Base-by-base conservation (phyloP, 1,140 invertebrate species). In the Eumaeus atala region DNA sequence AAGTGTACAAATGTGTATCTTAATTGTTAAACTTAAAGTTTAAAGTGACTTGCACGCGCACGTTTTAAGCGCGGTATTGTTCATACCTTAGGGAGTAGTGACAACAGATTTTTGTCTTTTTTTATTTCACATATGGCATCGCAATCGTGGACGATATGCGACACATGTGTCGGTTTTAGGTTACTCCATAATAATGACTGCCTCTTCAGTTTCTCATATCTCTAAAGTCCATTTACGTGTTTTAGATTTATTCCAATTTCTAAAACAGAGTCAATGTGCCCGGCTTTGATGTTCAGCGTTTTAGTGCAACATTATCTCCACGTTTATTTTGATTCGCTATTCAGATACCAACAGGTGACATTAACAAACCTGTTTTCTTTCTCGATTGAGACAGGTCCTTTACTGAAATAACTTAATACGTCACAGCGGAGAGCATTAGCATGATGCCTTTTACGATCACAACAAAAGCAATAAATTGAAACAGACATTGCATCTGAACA, bases 21-120 rank as follows among this genome's bases (percentile, higher is more conserved):
- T 61, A 73, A 66, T 61, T 16, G 18, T 8, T 5, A 44, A 2
- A 7, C 6, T 52, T 66, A 74, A 61, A 62, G 74, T 71, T 57
- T 37, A 76, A 69, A 66, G 70, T 76, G 17, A 48, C 38, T 44
- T 48, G 51, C 48, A 11, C 1, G 28, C n/a, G 47, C 51, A 65
- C 51, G 58, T 68, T 74, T 60, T 69, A 58, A 73, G 65, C 63
- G 59, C 64, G 65, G 63, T 66, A 84, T 86, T 86, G 80, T 85
- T 82, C 72, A 62, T 83, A 82, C 79, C 79, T 83, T 70, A 65
- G 77, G 78, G 74, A 79, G 75, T 74, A 77, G 76, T 81, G 76
- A 86, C 80, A 83, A 81, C 77, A 80, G 83, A 86, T 86, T 85
- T 81, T 80, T 76, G 77, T 81, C 64, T 79, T 82, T 80, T 83